Conservation (phyloP, 2,797 vertebrate genomes). For the Podarcis siculus region DNA sequence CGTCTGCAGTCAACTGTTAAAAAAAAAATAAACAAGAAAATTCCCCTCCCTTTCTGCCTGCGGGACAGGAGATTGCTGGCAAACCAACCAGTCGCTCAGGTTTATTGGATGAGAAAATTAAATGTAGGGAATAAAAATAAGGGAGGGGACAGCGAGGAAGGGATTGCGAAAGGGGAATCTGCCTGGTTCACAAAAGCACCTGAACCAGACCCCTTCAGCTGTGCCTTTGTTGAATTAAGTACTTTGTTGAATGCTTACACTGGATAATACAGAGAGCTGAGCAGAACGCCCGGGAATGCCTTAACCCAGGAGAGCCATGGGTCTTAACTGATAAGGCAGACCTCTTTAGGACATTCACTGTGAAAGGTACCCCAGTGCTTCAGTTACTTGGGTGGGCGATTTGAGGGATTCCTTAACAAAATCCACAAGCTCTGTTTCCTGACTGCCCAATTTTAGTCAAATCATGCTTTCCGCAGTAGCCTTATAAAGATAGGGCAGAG, state of each 20-base stretch:
- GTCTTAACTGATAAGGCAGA: background rate
- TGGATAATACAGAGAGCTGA: background rate
- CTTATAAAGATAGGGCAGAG: background rate
- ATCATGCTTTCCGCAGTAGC: background rate
- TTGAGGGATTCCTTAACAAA: background rate
- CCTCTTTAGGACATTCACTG: background rate
- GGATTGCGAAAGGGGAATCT: slow-evolving; percentile 9
- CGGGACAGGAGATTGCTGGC: slow-evolving; percentile 7
- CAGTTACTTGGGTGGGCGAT: background rate
- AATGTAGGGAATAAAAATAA: slow-evolving; percentile 19
- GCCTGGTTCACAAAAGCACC: background rate
- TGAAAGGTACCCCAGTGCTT: background rate
- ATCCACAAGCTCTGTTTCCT: background rate
- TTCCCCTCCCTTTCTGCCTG: slow-evolving; percentile 18
- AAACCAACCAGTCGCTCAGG: slow-evolving; percentile 33
- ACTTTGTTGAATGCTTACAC: background rate
- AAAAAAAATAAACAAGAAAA: background rate
- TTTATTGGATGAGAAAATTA: slow-evolving; percentile 14
- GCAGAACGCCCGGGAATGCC: background rate
- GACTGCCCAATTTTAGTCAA: background rate
- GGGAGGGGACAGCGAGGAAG: background rate
- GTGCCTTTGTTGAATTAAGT: background rate
- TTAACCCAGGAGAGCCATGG: background rate
- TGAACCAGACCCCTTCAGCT: background rate
- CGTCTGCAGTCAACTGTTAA: slow-evolving; percentile 24